Evolutionary conservation across 2,797 vertebrate species (phyloP).

Genomic region (Cephalopachus bancanus): DNA sequence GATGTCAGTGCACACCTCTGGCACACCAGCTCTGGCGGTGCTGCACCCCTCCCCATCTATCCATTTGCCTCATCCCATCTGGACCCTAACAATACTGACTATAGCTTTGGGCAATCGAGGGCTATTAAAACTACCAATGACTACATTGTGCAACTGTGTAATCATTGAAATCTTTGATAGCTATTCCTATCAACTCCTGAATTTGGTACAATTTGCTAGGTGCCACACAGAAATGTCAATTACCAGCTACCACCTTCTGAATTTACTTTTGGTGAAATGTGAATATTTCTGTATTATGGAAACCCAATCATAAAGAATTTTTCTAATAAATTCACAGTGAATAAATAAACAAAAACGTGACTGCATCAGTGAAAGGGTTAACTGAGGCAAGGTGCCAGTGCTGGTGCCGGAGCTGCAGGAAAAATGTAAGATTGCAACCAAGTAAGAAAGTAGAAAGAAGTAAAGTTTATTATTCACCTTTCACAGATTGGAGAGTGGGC

Average conservation of each 20-base stretch:
- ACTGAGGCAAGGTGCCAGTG: too few relatives aligned
- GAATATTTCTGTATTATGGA: background rate
- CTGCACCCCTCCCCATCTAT: too few relatives aligned
- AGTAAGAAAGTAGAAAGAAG: too few relatives aligned
- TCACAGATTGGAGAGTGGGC: too few relatives aligned
- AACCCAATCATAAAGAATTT: background rate
- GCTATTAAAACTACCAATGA: background rate
- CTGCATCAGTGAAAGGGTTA: too few relatives aligned
- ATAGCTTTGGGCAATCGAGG: background rate
- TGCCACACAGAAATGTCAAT: background rate
- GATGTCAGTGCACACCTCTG: too few relatives aligned
- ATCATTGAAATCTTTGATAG: background rate
- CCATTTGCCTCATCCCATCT: too few relatives aligned
- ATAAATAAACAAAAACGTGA: background rate
- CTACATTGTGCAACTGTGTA: background rate
- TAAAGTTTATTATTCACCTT: too few relatives aligned
- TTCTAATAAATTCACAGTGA: background rate
- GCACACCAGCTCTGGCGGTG: too few relatives aligned
- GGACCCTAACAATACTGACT: too few relatives aligned
- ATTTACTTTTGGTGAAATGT: slow-evolving; percentile 20
- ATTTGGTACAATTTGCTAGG: slow-evolving; percentile 60
- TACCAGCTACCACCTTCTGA: background rate
- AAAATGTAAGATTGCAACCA: too few relatives aligned
- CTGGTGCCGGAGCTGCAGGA: too few relatives aligned
- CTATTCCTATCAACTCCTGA: background rate